Conservation (phyloP, 2,113 vertebrate species). For the Stictonetta naevosa region DNA sequence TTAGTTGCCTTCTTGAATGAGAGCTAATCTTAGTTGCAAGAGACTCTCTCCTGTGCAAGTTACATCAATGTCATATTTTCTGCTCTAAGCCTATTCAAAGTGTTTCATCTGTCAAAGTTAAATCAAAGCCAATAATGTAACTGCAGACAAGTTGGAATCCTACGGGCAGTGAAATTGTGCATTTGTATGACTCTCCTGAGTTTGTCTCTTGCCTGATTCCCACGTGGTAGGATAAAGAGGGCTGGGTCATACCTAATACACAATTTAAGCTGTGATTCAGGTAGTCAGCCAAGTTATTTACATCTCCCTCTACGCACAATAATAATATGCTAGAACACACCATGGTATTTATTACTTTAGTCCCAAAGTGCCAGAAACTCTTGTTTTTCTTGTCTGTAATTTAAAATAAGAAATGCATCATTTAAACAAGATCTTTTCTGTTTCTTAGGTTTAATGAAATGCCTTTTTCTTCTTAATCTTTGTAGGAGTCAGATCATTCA, state of each 20-base stretch:
- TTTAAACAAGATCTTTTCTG: not conserved
- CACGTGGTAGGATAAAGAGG: not conserved
- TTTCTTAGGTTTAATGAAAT: not conserved
- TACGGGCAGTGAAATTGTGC: not conserved
- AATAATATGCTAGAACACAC: not conserved
- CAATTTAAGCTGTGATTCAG: not conserved
- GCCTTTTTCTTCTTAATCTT: slow-evolving; percentile 21
- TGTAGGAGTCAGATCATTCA: slow-evolving; percentile 74
- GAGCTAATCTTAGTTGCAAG: not conserved
- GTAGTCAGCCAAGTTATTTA: not conserved
- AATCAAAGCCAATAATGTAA: not conserved
- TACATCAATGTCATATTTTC: not conserved
- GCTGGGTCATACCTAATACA: not conserved
- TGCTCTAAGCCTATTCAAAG: not conserved
- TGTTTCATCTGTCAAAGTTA: not conserved
- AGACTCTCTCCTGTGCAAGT: accelerated
- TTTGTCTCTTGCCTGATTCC: not conserved
- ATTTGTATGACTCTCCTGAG: not conserved
- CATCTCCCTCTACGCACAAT: not conserved
- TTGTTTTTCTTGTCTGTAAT: not conserved
- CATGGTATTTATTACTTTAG: not conserved
- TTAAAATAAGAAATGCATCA: not conserved
- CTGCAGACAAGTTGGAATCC: not conserved
- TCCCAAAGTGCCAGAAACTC: not conserved
- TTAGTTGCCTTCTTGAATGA: not conserved